Base-by-base conservation (phyloP, 2,113 vertebrate genomes). In the Spea bombifrons region DNA sequence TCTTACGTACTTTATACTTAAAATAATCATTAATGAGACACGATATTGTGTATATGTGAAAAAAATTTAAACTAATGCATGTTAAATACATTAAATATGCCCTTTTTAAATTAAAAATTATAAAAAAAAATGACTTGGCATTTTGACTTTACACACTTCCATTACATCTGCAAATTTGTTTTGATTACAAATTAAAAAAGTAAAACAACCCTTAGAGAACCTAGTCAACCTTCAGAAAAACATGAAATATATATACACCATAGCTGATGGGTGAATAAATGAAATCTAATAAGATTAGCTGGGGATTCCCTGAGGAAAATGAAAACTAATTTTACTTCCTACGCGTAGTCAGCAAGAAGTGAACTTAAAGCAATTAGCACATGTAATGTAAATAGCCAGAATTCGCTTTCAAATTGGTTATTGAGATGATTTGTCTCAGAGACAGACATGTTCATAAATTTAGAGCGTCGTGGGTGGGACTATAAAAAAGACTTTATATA, bases 201-300 rank as follows among this genome's bases (percentile, higher is more conserved):
- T 57, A n/a, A 80, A 80, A 80, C 70, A 80, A 73, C 61, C 30
- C 77, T 80, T 73, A 66, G 70, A 69, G 30, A 78, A 71, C 65
- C 16, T 71, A 45, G 72, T 72, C 76, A 78, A 78, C 68, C 69
- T 78, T 78, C 68, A 72, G 55, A 78, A 61, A 78, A 72, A 67
- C 53, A 66, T 71, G 69, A 72, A 71, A 80, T 80, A 73, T 66
- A 80, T 80, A 73, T 43, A 80, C 50, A 50, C 77, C 46, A 59
- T 59, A 44, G 70, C 63, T 67, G 63, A 73, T 73, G 70, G 77
- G 70, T 79, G 61, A 79, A 67, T 73, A 80, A 78, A 80, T 80
- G 77, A 80, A 71, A 53, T 80, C 70, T 80, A 80, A 80, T 73
- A 80, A 73, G 77, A 80, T 80, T 73, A 73, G 63, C n/a, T 45